phyloP scores from a whole-genome alignment of 2,888 invertebrate species.

The Aspidiotus destructor region DNA sequence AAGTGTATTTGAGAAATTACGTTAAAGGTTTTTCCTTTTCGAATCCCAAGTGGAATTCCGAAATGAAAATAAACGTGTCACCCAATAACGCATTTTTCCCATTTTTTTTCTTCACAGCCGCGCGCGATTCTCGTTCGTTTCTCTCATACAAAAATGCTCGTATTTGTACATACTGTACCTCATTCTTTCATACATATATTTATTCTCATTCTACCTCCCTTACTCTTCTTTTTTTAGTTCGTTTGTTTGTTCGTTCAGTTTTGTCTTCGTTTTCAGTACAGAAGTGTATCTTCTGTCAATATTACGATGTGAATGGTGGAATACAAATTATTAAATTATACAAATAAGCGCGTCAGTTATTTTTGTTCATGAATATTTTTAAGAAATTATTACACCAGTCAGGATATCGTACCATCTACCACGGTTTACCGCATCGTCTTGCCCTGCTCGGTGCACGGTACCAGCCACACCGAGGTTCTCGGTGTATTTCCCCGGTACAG shows the following conservation, averaged over 20 bases:
- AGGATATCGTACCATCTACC: neutral
- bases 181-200: neutral
- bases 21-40: too few relatives aligned
- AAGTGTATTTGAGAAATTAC: too few relatives aligned
- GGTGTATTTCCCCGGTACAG: slow-evolving; percentile 12
- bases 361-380: slow-evolving; percentile 18
- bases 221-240: too few relatives aligned
- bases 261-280: too few relatives aligned
- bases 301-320: slow-evolving; percentile 1
- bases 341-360: slow-evolving; percentile 14
- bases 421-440: slow-evolving; percentile 10
- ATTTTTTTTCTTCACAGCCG: slow-evolving; percentile 1
- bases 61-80: slow-evolving; percentile 7
- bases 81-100: slow-evolving; percentile 5
- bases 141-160: neutral
- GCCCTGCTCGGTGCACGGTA: neutral
- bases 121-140: neutral
- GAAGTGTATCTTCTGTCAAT: slow-evolving; percentile 7
- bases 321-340: slow-evolving; percentile 25
- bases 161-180: neutral
- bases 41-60: neutral
- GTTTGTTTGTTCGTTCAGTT: too few relatives aligned
- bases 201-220: too few relatives aligned
- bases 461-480: slow-evolving; percentile 2
- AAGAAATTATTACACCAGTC: slow-evolving; percentile 11